These are phyloP conservation scores for Drosophila truncata DNA, from an alignment of 1,140 invertebrate genomes.

Conservation along the genomic window DNA sequence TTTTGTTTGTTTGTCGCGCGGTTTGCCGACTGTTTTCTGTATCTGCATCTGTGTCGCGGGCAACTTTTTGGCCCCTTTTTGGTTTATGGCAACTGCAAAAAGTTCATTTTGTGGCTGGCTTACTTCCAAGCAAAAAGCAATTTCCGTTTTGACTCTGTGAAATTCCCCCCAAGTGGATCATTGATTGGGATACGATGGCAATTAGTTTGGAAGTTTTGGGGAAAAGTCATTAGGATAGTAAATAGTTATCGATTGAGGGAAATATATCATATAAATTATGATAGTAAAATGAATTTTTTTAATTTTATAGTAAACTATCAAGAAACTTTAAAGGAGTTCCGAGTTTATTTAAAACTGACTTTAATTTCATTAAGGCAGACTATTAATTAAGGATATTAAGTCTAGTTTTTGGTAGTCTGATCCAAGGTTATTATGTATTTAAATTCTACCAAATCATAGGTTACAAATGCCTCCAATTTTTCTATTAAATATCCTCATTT, in stretches of 20 bases:
- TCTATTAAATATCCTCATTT: not conserved
- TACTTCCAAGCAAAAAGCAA: slow-evolving; percentile 39
- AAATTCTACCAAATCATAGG: not conserved
- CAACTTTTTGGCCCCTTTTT: slow-evolving; percentile 40
- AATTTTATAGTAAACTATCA: not conserved
- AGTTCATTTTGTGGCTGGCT: slow-evolving; percentile 48
- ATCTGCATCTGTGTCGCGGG: slow-evolving; percentile 41
- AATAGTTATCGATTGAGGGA: not conserved
- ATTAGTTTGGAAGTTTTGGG: slow-evolving; percentile 8
- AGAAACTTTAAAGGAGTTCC: not conserved
- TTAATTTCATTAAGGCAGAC: not conserved
- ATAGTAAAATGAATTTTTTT: not conserved
- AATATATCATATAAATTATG: not conserved
- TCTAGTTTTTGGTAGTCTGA: not conserved
- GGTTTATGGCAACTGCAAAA: slow-evolving; percentile 43
- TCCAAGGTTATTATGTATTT: not conserved
- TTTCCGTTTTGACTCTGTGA: slow-evolving; percentile 13
- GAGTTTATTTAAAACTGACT: not conserved
- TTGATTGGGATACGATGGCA: slow-evolving; percentile 18
- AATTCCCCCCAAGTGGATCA: slow-evolving; percentile 17
- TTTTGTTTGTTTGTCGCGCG: slow-evolving; percentile 52
- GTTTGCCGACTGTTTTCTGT: slow-evolving; percentile 50
- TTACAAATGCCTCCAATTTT: not conserved
- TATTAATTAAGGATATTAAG: not conserved
- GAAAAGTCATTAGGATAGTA: not conserved